Evolutionary conservation across 2,888 invertebrate genomes (phyloP).

Genomic region (Ephialtes manifestator): DNA sequence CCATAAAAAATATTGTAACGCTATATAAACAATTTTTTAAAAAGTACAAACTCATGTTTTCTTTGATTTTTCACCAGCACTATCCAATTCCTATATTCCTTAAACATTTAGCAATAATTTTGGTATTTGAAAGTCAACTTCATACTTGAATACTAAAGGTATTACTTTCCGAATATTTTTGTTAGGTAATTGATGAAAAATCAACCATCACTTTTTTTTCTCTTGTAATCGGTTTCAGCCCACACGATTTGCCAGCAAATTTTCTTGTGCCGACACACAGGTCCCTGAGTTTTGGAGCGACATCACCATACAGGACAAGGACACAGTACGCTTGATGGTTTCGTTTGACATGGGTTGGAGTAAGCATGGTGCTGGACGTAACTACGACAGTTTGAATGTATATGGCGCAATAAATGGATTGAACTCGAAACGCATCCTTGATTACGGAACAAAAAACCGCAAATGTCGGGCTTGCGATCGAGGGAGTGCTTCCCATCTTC

Average conservation of each 20-base stretch:
- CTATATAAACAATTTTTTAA: background rate
- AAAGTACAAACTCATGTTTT: background rate
- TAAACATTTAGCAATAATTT: too few relatives aligned
- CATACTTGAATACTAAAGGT: too few relatives aligned
- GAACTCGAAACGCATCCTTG: too few relatives aligned
- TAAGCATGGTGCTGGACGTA: constrained; percentile 70
- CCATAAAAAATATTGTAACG: too few relatives aligned
- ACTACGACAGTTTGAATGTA: constrained; percentile 74
- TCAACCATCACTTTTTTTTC: background rate
- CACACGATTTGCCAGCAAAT: constrained; percentile 5
- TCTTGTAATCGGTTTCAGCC: constrained; percentile 14
- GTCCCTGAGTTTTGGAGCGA: background rate
- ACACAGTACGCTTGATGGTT: constrained; percentile 65
- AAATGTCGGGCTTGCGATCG: constrained; percentile 72
- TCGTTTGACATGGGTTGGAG: constrained; percentile 75
- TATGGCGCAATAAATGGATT: too few relatives aligned
- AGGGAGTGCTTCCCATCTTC: constrained; percentile 58
- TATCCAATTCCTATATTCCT: background rate
- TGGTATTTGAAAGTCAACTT: too few relatives aligned
- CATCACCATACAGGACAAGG: too few relatives aligned
- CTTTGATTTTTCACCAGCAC: background rate
- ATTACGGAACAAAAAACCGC: too few relatives aligned
- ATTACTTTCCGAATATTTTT: background rate
- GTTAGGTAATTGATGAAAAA: background rate
- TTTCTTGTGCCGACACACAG: constrained; percentile 25